Evolutionary conservation across 2,797 vertebrate species (phyloP).

Genomic region (Arremon brunneinucha): DNA sequence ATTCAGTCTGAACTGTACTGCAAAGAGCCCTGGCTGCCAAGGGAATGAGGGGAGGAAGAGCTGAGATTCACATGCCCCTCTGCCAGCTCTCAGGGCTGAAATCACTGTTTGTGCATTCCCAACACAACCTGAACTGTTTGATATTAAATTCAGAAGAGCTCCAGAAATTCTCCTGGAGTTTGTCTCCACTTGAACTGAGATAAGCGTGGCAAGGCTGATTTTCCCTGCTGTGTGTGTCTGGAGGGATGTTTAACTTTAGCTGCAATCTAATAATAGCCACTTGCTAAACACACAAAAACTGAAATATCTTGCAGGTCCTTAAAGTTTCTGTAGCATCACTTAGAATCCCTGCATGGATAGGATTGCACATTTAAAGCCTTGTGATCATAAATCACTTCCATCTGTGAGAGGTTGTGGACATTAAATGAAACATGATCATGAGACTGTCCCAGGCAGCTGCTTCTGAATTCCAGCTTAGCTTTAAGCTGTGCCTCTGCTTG

Average conservation of each 20-base stretch:
- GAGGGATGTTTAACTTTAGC: background rate
- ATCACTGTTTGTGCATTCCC: background rate
- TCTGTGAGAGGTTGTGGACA: background rate
- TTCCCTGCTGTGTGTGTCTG: background rate
- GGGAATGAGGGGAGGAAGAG: background rate
- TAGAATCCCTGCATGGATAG: background rate
- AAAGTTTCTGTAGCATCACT: background rate
- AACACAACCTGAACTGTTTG: background rate
- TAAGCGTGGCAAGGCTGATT: background rate
- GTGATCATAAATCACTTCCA: background rate
- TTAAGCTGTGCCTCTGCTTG: background rate
- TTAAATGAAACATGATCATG: background rate
- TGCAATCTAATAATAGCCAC: background rate
- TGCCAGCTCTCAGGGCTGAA: background rate
- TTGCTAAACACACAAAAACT: background rate
- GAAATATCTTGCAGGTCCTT: background rate
- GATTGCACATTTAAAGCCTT: background rate
- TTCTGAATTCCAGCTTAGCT: background rate
- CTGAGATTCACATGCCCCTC: background rate
- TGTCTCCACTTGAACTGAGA: background rate
- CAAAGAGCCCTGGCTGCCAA: background rate
- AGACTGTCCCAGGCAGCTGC: background rate
- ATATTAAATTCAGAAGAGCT: background rate
- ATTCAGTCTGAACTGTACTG: background rate
- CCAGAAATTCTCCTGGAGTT: background rate